Conservation (phyloP, 2,797 vertebrate genomes). For the Enteromius paludinosus region DNA sequence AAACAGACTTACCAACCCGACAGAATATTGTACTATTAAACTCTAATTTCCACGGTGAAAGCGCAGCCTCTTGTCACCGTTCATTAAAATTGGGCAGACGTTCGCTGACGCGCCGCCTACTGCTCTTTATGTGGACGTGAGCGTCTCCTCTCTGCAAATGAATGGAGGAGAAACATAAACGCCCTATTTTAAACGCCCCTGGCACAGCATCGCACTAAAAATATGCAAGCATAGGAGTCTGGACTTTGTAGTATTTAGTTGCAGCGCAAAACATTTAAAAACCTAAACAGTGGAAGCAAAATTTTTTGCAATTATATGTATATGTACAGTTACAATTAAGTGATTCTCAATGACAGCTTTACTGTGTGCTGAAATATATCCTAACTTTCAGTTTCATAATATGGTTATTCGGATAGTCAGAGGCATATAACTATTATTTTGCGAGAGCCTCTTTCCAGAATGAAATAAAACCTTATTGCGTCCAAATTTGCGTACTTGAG, state of each 20-base stretch:
- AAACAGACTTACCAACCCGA: slow-evolving; percentile 24
- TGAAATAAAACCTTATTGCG: neutral
- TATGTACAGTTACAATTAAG: neutral
- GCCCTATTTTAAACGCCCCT: slow-evolving; percentile 73
- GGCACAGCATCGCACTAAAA: slow-evolving; percentile 68
- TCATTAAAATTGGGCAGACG: slow-evolving; percentile 15
- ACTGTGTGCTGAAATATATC: neutral
- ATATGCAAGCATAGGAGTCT: slow-evolving; percentile 64
- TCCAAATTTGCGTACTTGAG: neutral
- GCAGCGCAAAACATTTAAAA: neutral
- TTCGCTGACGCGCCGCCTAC: slow-evolving; percentile 48
- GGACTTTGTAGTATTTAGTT: slow-evolving; percentile 74
- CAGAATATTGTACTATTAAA: neutral
- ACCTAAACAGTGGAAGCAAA: neutral
- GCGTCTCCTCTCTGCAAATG: slow-evolving; percentile 73
- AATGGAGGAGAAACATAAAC: slow-evolving; percentile 75
- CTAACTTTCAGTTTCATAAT: neutral
- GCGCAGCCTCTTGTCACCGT: neutral
- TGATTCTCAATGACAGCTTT: neutral
- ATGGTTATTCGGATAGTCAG: neutral
- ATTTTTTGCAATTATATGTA: neutral
- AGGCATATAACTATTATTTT: neutral
- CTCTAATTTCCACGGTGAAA: slow-evolving; percentile 12
- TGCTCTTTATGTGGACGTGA: slow-evolving; percentile 68
- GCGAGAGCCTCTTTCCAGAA: slow-evolving; percentile 4